phyloP scores from a whole-genome alignment of 37 sponge, comb jelly and placozoan species.

The Hexactinellida sp. region DNA sequence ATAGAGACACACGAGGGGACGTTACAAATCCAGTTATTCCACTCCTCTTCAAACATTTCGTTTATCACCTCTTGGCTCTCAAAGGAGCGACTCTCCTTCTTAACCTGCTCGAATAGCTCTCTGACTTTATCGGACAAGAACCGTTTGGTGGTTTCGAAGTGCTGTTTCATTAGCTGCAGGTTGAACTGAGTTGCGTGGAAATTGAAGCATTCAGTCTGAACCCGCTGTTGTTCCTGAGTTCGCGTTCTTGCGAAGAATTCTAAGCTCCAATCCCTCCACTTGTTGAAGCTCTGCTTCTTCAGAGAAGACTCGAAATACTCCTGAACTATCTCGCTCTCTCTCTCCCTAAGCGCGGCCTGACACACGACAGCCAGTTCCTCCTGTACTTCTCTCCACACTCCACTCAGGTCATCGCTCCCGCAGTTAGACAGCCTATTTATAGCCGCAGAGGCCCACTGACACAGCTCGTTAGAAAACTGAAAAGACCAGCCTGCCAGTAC shows the following conservation, averaged over 20 bases:
- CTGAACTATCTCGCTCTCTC: background rate
- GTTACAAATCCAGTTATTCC: background rate
- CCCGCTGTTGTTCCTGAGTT: background rate
- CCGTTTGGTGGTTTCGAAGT: background rate
- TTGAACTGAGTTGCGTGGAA: background rate
- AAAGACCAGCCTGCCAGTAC: background rate
- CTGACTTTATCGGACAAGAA: background rate
- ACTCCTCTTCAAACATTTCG: background rate
- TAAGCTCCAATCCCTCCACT: background rate
- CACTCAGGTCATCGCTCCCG: background rate
- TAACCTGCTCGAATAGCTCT: background rate
- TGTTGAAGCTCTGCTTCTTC: background rate
- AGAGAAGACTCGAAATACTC: conserved; percentile 4
- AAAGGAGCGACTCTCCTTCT: background rate
- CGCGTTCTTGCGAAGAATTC: background rate
- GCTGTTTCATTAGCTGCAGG: background rate
- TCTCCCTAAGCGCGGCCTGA: background rate
- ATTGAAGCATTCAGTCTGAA: background rate
- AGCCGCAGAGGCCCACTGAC: background rate
- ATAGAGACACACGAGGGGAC: background rate
- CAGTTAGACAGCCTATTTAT: background rate
- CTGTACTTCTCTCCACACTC: background rate
- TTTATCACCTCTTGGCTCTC: background rate
- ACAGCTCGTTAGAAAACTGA: background rate
- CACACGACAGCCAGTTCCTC: background rate